These are phyloP conservation scores for Drosophila nigricruria DNA, from an alignment of 2,888 invertebrate genomes.

Conservation along the genomic window DNA sequence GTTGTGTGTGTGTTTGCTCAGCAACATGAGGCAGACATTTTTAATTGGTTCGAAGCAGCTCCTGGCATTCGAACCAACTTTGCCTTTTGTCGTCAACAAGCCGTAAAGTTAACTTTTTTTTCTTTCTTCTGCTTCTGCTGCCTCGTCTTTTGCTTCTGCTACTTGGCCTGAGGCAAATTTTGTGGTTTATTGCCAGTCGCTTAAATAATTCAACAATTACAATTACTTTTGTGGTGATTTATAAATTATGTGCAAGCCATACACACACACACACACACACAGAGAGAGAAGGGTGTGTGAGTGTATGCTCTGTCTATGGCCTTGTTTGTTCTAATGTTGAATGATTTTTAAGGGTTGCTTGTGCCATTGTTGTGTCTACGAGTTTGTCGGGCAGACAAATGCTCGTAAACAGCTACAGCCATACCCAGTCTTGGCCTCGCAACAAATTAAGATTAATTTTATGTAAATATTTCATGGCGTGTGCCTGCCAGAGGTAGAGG, in stretches of 20 bases:
- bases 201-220: slow-evolving; percentile 75
- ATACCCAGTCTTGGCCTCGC: slow-evolving; percentile 20
- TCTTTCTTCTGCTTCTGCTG: neutral
- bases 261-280: neutral
- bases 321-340: slow-evolving; percentile 46
- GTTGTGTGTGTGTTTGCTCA: slow-evolving; percentile 14
- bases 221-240: slow-evolving; percentile 73
- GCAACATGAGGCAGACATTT: slow-evolving; percentile 53
- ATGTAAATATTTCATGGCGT: slow-evolving; percentile 63
- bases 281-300: neutral
- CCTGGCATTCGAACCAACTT: slow-evolving; percentile 17
- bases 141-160: neutral
- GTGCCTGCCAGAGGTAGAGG: slow-evolving; percentile 14
- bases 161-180: slow-evolving; percentile 49
- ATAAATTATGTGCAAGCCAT: slow-evolving; percentile 58
- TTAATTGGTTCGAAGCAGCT: slow-evolving; percentile 59
- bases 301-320: slow-evolving; percentile 24
- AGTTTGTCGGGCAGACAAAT: slow-evolving; percentile 32
- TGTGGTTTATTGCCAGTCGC: slow-evolving; percentile 63
- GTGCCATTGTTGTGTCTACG: slow-evolving; percentile 33
- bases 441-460: slow-evolving; percentile 67
- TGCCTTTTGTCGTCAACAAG: slow-evolving; percentile 52
- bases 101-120: slow-evolving; percentile 54
- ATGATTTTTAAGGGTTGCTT: slow-evolving; percentile 54
- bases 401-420: slow-evolving; percentile 14